Base-by-base conservation (phyloP, 2,797 vertebrate species). In the Hapalemur alaotrensis region DNA sequence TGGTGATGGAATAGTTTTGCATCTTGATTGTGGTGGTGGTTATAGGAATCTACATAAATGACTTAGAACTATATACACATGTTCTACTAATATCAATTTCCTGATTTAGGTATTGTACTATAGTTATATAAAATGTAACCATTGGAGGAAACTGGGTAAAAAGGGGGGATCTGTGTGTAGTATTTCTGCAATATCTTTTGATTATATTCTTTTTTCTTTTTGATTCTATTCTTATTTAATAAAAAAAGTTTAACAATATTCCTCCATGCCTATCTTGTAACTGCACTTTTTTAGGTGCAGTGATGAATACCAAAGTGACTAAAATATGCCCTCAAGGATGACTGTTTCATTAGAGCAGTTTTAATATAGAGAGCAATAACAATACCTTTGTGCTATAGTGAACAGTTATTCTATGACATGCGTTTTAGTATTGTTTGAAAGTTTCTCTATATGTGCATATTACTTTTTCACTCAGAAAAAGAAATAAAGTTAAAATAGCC, bases 1-100 rank as follows among this genome's bases (percentile, higher is more conserved):
- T 89, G 78, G 41, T 61, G 22, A 50, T 84, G 76, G 61, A 67
- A 63, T 59, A 59, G 50, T 76, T 91, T 85, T 38, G 13, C 72
- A 30, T 92, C 81, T 93, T 59, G 17, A 52, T 95, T 95, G 76
- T 79, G n/a, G 43, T 69, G n/a, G 22, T 92, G n/a, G 35, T 80
- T 92, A 20, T 9, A 35, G 52, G 32, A 76, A 73, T 84, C n/a
- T 67, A 59, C n/a, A 50, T 25, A 28, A 78, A 41, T 54, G 46
- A 35, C 46, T 30, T 14, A 67, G 72, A 93, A 70, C 28, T 84
- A 7, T 76, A 46, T 18, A 15, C 59, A 63, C n/a, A 63, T 28
- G 22, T 72, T 73, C 28, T 61, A 54, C 9, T 18, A 41, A 4
- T 81, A 59, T 54, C 9, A 12, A 5, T 79, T 84, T 97, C 23